Evolutionary conservation across 2,888 invertebrate genomes (phyloP).

Genomic region (Drosophila kanekoi): DNA sequence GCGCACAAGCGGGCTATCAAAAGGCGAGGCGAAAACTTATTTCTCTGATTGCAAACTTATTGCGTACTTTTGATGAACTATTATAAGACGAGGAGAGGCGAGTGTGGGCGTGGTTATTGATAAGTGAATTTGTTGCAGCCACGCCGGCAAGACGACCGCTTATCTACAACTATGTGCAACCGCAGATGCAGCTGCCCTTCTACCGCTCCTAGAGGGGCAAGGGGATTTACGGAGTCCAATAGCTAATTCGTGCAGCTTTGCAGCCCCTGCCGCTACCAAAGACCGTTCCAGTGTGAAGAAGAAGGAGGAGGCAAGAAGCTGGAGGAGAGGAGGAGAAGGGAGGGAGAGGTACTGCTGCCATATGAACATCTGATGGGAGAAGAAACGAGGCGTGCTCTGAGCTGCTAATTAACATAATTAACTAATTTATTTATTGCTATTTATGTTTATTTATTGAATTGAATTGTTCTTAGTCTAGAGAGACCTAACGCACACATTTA

Average conservation of each 20-base stretch:
- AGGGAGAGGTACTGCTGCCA: slow-evolving; percentile 64
- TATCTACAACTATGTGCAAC: slow-evolving; percentile 81
- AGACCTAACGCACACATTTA: slow-evolving; percentile 71
- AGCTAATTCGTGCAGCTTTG: slow-evolving; percentile 62
- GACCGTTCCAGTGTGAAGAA: slow-evolving; percentile 49
- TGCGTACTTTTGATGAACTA: slow-evolving; percentile 15
- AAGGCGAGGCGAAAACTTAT: slow-evolving; percentile 20
- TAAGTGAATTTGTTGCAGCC: slow-evolving; percentile 50
- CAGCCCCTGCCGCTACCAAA: slow-evolving; percentile 63
- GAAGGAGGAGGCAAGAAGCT: slow-evolving; percentile 21
- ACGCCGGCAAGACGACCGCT: slow-evolving; percentile 73
- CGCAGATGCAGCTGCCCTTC: slow-evolving; percentile 76
- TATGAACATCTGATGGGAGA: slow-evolving; percentile 59
- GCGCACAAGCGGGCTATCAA: slow-evolving; percentile 37
- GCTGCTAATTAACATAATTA: slow-evolving; percentile 51
- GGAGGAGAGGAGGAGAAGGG: slow-evolving; percentile 29
- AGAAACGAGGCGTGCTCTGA: slow-evolving; percentile 55
- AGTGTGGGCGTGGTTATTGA: slow-evolving; percentile 6
- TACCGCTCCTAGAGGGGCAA: slow-evolving; percentile 62
- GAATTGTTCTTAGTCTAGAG: slow-evolving; percentile 44
- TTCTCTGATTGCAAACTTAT: slow-evolving; percentile 17
- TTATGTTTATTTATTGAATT: slow-evolving; percentile 58
- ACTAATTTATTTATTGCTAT: slow-evolving; percentile 40
- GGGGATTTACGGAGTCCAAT: background rate
- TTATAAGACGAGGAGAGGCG: background rate